Evolutionary conservation across 1,140 invertebrate genomes (phyloP).

Genomic region (Hylaeus anthracinus): DNA sequence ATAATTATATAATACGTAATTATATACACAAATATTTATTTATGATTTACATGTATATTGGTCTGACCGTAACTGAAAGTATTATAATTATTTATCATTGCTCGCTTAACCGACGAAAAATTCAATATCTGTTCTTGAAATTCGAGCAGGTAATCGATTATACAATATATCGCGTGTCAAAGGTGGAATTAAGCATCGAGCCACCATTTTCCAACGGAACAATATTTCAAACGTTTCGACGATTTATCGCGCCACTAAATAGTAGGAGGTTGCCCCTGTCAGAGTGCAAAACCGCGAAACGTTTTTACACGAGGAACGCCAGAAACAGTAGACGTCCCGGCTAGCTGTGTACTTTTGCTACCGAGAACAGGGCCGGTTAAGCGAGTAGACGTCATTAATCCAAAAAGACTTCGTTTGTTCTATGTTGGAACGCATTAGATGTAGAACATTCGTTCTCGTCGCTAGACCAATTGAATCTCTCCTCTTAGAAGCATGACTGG

Average conservation of each 20-base stretch:
- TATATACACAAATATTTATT: no score
- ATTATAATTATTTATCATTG: no score
- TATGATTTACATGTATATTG: no score
- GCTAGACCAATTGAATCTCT: not conserved
- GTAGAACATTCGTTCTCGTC: not conserved
- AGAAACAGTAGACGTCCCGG: not conserved
- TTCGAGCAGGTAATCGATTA: no score
- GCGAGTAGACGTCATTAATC: not conserved
- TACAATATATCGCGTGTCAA: no score
- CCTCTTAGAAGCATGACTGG: no score
- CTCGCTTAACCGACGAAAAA: no score
- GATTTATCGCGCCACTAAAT: constrained; percentile 6
- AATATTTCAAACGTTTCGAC: not conserved
- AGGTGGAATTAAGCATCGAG: not conserved
- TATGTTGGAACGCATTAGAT: not conserved
- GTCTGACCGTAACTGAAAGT: no score
- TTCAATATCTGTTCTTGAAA: no score
- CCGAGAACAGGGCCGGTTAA: not conserved
- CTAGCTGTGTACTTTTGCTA: no score
- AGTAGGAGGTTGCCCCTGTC: not conserved
- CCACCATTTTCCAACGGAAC: not conserved
- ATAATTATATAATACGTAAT: no score
- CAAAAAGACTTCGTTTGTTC: not conserved
- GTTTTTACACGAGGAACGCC: not conserved
- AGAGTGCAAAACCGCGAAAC: not conserved